These are phyloP conservation scores for Cheirogaleus medius DNA, from an alignment of 2,113 vertebrate species.

Conservation along the genomic window DNA sequence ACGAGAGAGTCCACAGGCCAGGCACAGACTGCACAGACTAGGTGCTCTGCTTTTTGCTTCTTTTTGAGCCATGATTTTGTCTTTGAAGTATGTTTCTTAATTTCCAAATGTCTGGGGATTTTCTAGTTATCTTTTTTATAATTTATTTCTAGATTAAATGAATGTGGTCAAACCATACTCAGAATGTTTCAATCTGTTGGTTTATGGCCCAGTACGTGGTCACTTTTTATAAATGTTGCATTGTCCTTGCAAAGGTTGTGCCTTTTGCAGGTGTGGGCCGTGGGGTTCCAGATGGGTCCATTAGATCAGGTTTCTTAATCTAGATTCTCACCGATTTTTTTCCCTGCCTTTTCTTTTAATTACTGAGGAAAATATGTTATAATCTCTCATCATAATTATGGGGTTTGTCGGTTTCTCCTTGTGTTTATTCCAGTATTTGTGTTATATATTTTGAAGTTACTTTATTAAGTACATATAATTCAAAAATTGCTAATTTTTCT, in stretches of 20 bases:
- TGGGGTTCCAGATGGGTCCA: neutral
- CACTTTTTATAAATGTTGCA: neutral
- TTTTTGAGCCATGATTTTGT: neutral
- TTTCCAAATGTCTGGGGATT: neutral
- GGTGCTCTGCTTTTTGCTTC: neutral
- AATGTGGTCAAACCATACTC: neutral
- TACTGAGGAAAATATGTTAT: neutral
- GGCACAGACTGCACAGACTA: neutral
- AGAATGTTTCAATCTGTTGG: neutral
- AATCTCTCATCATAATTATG: neutral
- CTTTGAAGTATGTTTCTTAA: neutral
- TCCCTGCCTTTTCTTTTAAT: neutral
- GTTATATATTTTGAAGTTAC: neutral
- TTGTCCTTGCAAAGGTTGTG: neutral
- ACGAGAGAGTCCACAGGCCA: too few species aligned
- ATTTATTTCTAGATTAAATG: neutral
- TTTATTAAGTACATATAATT: neutral
- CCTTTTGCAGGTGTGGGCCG: neutral
- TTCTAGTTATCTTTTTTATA: neutral
- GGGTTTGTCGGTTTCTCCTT: neutral
- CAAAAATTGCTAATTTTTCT: neutral
- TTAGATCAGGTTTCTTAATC: neutral
- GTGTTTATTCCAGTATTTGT: neutral
- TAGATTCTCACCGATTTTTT: neutral
- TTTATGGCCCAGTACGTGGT: neutral